Conservation (phyloP, 1,140 invertebrate species). For the Scaptodrosophila lebanonensis region DNA sequence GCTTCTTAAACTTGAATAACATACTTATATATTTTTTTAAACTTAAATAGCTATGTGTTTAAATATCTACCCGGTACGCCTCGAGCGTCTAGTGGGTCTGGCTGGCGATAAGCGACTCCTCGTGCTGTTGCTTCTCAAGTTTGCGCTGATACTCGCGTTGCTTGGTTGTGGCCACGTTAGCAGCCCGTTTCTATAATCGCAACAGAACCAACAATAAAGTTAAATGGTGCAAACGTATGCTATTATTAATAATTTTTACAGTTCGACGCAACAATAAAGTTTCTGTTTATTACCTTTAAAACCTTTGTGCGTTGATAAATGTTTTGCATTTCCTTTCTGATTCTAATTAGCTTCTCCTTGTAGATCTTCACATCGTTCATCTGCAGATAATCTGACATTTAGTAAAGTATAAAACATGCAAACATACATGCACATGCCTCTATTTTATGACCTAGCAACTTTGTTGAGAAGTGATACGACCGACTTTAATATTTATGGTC, state of each 20-base stretch:
- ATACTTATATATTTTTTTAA: slow-evolving; percentile 6
- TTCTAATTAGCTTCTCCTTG: slow-evolving; percentile 63
- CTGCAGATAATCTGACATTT: slow-evolving; percentile 25
- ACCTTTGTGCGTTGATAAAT: slow-evolving; percentile 71
- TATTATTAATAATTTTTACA: too few relatives aligned
- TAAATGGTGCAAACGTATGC: too few relatives aligned
- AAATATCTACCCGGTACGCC: too few relatives aligned
- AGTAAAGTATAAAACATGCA: slow-evolving; percentile 3
- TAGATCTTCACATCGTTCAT: slow-evolving; percentile 65
- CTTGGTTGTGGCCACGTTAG: slow-evolving; percentile 60
- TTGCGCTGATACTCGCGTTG: slow-evolving; percentile 69
- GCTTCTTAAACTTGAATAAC: neutral
- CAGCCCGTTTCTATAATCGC: slow-evolving; percentile 70
- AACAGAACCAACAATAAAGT: slow-evolving; percentile 37
- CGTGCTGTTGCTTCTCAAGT: slow-evolving; percentile 68
- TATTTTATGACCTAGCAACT: too few relatives aligned
- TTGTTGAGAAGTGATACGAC: too few relatives aligned
- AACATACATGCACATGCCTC: too few relatives aligned
- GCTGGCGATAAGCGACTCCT: slow-evolving; percentile 67
- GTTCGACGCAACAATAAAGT: too few relatives aligned
- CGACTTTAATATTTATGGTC: too few relatives aligned
- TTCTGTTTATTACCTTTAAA: slow-evolving; percentile 74
- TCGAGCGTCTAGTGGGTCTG: slow-evolving; percentile 17
- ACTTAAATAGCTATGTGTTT: slow-evolving; percentile 29
- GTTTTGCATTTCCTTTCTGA: slow-evolving; percentile 70